Evolutionary conservation across 92 coral and sea anemone species (phyloP).

Genomic region (Zoanthus gigantus): DNA sequence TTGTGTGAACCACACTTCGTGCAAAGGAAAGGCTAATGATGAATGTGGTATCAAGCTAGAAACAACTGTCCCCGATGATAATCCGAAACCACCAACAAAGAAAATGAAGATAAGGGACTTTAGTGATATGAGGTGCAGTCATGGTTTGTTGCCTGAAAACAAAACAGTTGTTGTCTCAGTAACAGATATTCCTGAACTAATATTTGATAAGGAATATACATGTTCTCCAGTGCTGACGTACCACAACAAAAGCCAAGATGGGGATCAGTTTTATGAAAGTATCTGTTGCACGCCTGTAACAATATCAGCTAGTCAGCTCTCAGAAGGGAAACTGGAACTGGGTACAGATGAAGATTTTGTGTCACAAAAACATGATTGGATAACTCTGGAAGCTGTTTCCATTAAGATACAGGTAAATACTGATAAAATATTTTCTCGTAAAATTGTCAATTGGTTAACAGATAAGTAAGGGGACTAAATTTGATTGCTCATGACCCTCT

Average conservation of each 20-base stretch:
- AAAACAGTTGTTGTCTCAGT: conserved; percentile 59
- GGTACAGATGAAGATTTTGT: conserved; percentile 34
- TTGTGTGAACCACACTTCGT: neutral
- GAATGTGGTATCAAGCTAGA: neutral
- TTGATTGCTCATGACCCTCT: no score
- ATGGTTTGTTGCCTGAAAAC: conserved; percentile 56
- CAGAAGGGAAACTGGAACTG: conserved; percentile 41
- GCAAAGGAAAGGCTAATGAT: neutral
- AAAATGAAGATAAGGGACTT: conserved; percentile 40
- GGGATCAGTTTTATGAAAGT: conserved; percentile 16
- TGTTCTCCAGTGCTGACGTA: conserved; percentile 71
- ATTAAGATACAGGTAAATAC: conserved; percentile 65
- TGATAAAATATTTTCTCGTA: neutral
- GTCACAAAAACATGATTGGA: conserved; percentile 54
- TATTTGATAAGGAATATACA: conserved; percentile 24
- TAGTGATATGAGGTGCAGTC: neutral
- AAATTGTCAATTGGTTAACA: no score
- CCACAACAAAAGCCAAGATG: conserved; percentile 32
- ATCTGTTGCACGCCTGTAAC: conserved; percentile 61
- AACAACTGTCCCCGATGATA: neutral
- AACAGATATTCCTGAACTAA: conserved; percentile 62
- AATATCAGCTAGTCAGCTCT: conserved; percentile 50
- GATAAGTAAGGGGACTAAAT: no score
- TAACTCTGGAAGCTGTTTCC: conserved; percentile 70
- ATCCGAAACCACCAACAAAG: conserved; percentile 46